phyloP scores from a whole-genome alignment of 2,113 vertebrate species.

The Sinocyclocheilus maitianheensis region DNA sequence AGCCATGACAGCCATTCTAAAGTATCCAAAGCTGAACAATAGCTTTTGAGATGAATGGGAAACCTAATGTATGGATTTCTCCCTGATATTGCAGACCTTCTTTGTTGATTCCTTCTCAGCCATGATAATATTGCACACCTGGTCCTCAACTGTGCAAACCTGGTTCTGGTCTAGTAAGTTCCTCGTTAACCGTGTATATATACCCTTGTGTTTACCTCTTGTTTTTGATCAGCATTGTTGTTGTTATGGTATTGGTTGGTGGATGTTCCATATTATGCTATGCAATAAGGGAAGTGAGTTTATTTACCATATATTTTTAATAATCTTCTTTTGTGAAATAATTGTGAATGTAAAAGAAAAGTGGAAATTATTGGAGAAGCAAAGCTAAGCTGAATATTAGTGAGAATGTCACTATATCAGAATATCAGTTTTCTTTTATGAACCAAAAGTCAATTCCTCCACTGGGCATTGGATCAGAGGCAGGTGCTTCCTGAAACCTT shows the following conservation, averaged over 20 bases:
- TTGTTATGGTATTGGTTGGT: neutral
- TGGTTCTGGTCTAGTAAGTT: neutral
- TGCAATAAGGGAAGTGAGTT: neutral
- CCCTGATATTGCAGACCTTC: neutral
- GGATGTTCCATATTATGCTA: neutral
- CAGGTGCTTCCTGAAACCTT: conserved; percentile 10
- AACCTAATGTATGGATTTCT: neutral
- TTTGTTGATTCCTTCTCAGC: neutral
- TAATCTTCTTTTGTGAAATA: no score
- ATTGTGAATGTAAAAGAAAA: neutral
- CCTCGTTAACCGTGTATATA: neutral
- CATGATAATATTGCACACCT: neutral
- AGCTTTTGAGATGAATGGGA: neutral
- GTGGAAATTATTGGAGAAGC: neutral
- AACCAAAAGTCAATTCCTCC: conserved; percentile 1
- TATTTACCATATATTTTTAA: neutral
- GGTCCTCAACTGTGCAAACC: neutral
- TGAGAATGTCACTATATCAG: neutral
- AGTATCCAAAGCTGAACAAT: neutral
- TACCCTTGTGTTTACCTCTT: neutral
- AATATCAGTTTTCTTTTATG: neutral
- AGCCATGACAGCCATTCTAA: neutral
- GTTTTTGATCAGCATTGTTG: neutral
- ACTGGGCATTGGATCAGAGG: neutral
- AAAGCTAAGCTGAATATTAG: no score